phyloP scores from a whole-genome alignment of 2,888 invertebrate species.

The Aporophyla nigra region DNA sequence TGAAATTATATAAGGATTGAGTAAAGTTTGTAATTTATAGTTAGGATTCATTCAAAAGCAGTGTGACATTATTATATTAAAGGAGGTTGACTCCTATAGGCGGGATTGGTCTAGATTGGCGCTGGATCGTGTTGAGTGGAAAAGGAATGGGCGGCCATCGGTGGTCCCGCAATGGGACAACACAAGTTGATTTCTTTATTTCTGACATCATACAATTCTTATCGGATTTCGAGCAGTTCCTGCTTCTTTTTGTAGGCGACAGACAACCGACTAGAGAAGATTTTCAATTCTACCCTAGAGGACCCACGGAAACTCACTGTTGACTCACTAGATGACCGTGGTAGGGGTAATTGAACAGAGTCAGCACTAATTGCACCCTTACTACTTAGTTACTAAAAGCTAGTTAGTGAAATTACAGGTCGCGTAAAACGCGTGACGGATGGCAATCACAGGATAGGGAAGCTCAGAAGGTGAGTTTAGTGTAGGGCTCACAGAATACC shows the following conservation, averaged over 20 bases:
- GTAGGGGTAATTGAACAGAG: background rate
- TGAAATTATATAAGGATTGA: background rate
- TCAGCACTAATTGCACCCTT: background rate
- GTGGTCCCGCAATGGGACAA: background rate
- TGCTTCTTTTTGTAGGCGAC: background rate
- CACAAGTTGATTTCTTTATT: background rate
- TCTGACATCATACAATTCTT: background rate
- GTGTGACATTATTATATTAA: background rate
- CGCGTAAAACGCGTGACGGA: background rate
- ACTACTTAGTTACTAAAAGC: background rate
- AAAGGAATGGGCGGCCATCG: too few species aligned
- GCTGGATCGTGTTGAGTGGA: background rate
- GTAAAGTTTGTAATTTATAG: background rate
- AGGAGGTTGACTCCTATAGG: background rate
- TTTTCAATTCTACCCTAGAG: too few species aligned
- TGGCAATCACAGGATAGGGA: too few species aligned
- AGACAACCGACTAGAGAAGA: background rate
- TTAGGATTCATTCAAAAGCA: too few species aligned
- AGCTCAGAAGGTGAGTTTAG: background rate
- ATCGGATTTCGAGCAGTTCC: background rate
- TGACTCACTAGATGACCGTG: background rate
- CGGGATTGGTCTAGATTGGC: background rate
- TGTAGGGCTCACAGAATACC: background rate
- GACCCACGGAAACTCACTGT: background rate
- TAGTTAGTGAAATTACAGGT: conserved; percentile 17